phyloP scores from a whole-genome alignment of 2,113 vertebrate genomes.

The Porphyrio hochstetteri region DNA sequence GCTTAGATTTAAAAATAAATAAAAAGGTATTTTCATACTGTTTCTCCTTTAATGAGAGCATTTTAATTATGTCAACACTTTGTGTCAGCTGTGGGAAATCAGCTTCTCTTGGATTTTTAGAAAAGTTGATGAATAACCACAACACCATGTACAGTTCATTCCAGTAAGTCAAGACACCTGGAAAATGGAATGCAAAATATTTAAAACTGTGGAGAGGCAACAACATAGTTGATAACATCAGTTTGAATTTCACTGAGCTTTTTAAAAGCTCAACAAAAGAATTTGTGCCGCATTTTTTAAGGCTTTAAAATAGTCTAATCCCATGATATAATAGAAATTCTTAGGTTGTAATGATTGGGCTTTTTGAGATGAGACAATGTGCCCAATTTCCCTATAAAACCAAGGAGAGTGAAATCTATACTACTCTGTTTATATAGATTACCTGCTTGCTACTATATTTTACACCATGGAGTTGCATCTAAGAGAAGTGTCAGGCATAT shows the following conservation, averaged over 20 bases:
- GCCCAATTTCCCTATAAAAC: neutral
- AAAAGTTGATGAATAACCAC: neutral
- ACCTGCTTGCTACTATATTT: neutral
- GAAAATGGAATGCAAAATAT: neutral
- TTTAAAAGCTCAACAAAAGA: neutral
- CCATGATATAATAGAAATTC: neutral
- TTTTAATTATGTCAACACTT: neutral
- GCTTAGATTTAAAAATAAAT: neutral
- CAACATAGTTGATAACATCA: neutral
- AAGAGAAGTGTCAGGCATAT: neutral
- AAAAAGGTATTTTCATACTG: neutral
- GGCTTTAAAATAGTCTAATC: neutral
- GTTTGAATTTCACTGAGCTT: neutral
- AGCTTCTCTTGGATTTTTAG: neutral
- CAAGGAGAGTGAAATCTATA: neutral
- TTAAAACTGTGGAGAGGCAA: neutral
- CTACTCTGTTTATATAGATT: neutral
- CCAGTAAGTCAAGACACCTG: neutral
- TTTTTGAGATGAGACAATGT: neutral
- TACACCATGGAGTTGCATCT: neutral
- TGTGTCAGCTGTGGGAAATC: neutral
- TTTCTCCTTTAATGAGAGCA: neutral
- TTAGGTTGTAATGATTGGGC: neutral
- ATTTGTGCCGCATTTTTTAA: neutral
- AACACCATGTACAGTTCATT: neutral